These are phyloP conservation scores for Distichodus sexfasciatus DNA, from an alignment of 2,797 vertebrate species.

Conservation along the genomic window DNA sequence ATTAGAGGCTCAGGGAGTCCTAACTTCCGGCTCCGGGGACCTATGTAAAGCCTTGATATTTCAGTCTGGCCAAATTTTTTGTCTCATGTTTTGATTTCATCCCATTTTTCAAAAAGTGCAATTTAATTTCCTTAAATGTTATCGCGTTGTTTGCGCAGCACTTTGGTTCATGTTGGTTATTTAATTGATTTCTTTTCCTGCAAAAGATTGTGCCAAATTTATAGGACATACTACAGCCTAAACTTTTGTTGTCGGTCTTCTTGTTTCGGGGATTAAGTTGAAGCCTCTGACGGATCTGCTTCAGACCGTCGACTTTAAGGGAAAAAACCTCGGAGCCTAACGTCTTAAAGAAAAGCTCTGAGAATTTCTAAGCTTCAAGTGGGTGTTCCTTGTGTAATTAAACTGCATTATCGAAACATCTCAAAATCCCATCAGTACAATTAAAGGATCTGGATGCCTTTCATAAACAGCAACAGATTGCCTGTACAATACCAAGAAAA, in stretches of 20 bases:
- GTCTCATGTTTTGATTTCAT: constrained; percentile 57
- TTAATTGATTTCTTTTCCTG: constrained; percentile 58
- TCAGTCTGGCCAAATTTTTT: constrained; percentile 55
- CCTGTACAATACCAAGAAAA: constrained; percentile 40
- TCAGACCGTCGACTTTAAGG: constrained; percentile 51
- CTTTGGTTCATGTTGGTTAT: constrained; percentile 67
- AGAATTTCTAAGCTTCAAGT: constrained; percentile 55
- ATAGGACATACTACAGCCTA: constrained; percentile 70
- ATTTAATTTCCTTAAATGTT: constrained; percentile 75
- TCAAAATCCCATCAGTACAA: constrained; percentile 30
- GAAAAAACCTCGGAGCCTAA: constrained; percentile 51
- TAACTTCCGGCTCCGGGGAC: constrained; percentile 55
- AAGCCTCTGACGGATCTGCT: constrained; percentile 47
- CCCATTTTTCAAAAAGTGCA: constrained; percentile 71
- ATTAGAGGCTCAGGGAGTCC: constrained; percentile 39
- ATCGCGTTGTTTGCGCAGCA: constrained; percentile 70
- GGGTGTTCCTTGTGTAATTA: constrained; percentile 44
- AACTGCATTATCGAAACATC: constrained; percentile 35
- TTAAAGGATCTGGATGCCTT: constrained; percentile 29
- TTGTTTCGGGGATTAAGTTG: constrained; percentile 63
- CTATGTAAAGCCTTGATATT: constrained; percentile 57
- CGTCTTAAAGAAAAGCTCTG: constrained; percentile 17
- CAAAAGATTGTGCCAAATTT: constrained; percentile 78
- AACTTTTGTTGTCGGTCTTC: constrained; percentile 26
- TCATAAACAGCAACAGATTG: constrained; percentile 36